Base-by-base conservation (phyloP, 1,140 invertebrate species). In the Rhynchophorus ferrugineus region DNA sequence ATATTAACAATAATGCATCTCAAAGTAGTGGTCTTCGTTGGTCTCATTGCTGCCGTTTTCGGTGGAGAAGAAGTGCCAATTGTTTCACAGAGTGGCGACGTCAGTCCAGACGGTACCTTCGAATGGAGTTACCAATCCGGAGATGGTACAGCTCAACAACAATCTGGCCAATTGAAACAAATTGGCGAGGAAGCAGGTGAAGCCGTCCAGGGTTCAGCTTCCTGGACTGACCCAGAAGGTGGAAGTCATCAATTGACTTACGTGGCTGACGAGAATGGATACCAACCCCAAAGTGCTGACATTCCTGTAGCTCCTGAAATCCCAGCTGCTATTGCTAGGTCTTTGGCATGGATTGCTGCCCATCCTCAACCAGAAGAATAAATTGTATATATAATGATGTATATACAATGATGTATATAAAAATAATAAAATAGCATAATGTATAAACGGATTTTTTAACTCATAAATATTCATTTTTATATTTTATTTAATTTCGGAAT, bases 211-310 rank as follows among this genome's bases (percentile, higher is more conserved):
- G 42, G 42, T 3, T 19, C 3, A 8, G 13, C 13, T 22, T 19
- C 18, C 9, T 44, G 19, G 13, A 13, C 11, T 2, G 42, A 44
- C 36, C 84, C 85, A 1, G 84, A 89, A 60, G 87, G 86, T 21
- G 73, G 79, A 17, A 74, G 77, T 3, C 54, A 60, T 50, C 45
- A 16, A 7, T 33, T 77, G 0, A 66, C 66, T 24, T 79, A 78
- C 54, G 73, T 70, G 13, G 78, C 78, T 17, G 78, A 80, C 59
- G 77, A 80, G 59, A 77, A 79, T 43, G 78, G 78, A 8, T 80
- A 74, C 61, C 67, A 66, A 5, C 71, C 77, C 41, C 62, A 71
- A 0, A 78, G 78, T 19, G 78, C 77, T 7, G 78, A 74, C 0
- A 74, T 77, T 2, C 77, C 76, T 1, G 75, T 75, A 17, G 71